Base-by-base conservation (phyloP, 2,113 vertebrate species). In the Myiozetetes cayanensis region DNA sequence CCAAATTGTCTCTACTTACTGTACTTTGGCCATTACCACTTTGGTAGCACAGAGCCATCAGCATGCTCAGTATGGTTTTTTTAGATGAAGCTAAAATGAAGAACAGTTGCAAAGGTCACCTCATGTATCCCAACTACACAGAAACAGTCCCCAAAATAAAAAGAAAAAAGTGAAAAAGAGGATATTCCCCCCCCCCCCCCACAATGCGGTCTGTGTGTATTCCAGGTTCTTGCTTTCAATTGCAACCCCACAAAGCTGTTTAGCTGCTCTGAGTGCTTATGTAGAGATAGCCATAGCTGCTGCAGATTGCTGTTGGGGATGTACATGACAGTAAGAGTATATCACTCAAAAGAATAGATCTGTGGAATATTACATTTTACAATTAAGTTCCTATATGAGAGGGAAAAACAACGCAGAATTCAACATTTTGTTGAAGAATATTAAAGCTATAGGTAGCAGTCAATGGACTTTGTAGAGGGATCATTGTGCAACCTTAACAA, bases 261-360 rank as follows among this genome's bases (percentile, higher is more conserved):
- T 55, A n/a, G 9, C 9, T 46, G 11, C 6, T 52, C 47, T 70
- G n/a, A 28, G 27, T 25, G 24, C 9, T 72, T 6, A 7, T 2
- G 17, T 4, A 33, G 19, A 43, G 9, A 23, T 8, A 70, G 12
- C 1, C 0, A 0, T n/a, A 52, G 3, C 10, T 66, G 35, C 46
- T 82, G 27, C 7, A 72, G 66, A 10, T 39, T 74, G 33, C 10
- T 46, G 4, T 6, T 79, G 47, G 14, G 33, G 15, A 43, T 56
- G 8, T 41, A 10, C 21, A 16, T 0, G 3, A 12, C 47, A 68
- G 6, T 12, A 75, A 28, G 47, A 52, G 2, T 18, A 1, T 21
- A 39, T 43, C 20, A 35, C 22, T 75, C 25, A 28, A 24, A 76
- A 79, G 23, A 84, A 37, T 10, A 67, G 13, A 27, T 31, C 7